Evolutionary conservation across 2,888 invertebrate species (phyloP), one percentile per base, ranked within the genome.

Genomic region (Pemphredon lugubris): DNA sequence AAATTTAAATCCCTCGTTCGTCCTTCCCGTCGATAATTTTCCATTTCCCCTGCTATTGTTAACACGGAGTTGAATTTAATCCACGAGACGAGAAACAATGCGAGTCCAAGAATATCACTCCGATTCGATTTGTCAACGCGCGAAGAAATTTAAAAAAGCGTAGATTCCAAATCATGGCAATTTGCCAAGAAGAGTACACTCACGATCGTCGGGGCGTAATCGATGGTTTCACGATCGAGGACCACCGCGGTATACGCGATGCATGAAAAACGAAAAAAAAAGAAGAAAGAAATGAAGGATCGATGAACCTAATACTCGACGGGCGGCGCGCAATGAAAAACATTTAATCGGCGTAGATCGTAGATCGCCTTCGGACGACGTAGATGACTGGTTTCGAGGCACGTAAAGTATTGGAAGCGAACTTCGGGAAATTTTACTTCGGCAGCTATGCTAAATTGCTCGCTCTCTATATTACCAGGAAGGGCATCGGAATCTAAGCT

Each of bases 161-260:
- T n/a, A n/a, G n/a, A n/a, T n/a, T n/a, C n/a, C n/a, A n/a, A n/a
- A n/a, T n/a, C n/a, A n/a, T n/a, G n/a, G n/a, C n/a, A n/a, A n/a
- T n/a, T n/a, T n/a, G n/a, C n/a, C n/a, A n/a, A n/a, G n/a, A n/a
- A n/a, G n/a, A n/a, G n/a, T n/a, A n/a, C n/a, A n/a, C n/a, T 77
- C 65, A 79, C 82, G 79, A 83, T 70, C 64, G 64, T 61, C 47
- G 45, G 57, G 67, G 44, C 48, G 68, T 79, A 82, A 81, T 82
- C 73, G 74, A 73, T 69, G 74, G 73, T 32, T 66, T 69, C 65
- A 70, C 55, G 64, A 61, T 55, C 58, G 54, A 30, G 34, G 57
- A 65, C 57, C 53, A 18, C 51, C 59, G 47, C 40, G 45, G 44
- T 57, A 39, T 55, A 70, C 40, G 39, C 44, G 71, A 58, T 55